Conservation (phyloP, 1,140 invertebrate genomes). For the Heterodera carotae region DNA sequence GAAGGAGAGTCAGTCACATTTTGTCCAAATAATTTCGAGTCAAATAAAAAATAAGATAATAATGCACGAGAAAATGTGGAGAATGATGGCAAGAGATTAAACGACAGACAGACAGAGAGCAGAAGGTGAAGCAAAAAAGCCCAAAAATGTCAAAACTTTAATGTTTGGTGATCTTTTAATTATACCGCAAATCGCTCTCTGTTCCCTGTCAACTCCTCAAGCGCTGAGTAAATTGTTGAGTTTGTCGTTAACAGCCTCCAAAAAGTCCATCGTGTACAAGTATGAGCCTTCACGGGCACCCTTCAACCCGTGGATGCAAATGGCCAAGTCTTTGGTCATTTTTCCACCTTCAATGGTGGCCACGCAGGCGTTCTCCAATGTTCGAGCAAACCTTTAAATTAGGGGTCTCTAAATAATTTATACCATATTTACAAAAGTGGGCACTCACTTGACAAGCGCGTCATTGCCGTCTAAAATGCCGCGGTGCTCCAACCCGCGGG, state of each 20-base stretch:
- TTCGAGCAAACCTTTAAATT: slow-evolving; percentile 67
- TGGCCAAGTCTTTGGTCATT: slow-evolving; percentile 99
- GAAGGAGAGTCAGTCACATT: too few species aligned
- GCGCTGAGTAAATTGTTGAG: slow-evolving; percentile 31
- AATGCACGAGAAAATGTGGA: too few species aligned
- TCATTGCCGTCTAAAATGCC: slow-evolving; percentile 87
- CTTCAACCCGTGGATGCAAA: slow-evolving; percentile 85
- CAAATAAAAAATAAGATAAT: too few species aligned
- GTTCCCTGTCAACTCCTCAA: neutral
- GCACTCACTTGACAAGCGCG: slow-evolving; percentile 52
- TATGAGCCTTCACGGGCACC: slow-evolving; percentile 52
- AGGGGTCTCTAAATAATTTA: too few species aligned
- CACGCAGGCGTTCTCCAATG: slow-evolving; percentile 85
- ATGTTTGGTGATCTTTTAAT: too few species aligned
- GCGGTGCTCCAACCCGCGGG: slow-evolving; percentile 83
- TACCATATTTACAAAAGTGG: too few species aligned
- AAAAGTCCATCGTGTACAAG: slow-evolving; percentile 58
- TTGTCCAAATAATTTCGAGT: too few species aligned
- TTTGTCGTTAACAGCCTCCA: slow-evolving; percentile 54
- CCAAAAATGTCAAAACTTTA: too few species aligned
- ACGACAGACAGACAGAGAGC: too few species aligned
- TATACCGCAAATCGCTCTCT: too few species aligned
- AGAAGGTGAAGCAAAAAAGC: too few species aligned
- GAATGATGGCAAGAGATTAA: too few species aligned
- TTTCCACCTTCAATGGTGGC: slow-evolving; percentile 87